phyloP scores from a whole-genome alignment of 2,113 vertebrate species.

The Zapornia atra region DNA sequence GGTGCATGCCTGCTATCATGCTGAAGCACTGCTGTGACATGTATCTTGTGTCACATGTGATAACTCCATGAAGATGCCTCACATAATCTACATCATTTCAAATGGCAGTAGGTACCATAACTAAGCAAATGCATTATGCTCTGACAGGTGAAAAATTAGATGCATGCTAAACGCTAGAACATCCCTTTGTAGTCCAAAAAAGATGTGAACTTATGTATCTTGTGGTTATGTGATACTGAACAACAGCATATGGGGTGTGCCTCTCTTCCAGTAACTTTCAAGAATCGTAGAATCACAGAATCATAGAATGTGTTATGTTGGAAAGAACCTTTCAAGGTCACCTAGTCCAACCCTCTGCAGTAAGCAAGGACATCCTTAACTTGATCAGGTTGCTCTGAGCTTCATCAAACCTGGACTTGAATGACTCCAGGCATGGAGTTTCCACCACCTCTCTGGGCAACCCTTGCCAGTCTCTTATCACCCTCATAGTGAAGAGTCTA shows the following conservation, averaged over 20 bases:
- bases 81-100: background rate
- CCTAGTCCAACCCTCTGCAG: too few species aligned
- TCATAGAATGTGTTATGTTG: too few species aligned
- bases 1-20: background rate
- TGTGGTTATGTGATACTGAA: background rate
- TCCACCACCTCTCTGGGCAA: too few species aligned
- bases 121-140: background rate
- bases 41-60: background rate
- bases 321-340: too few species aligned
- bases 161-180: background rate
- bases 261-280: background rate
- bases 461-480: too few species aligned
- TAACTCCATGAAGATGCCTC: background rate
- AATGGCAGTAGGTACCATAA: background rate
- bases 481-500: too few species aligned
- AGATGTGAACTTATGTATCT: background rate
- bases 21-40: background rate
- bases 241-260: background rate
- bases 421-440: too few species aligned
- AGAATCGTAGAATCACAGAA: too few species aligned
- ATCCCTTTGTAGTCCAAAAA: background rate
- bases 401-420: too few species aligned
- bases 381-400: too few species aligned
- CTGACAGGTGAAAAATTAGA: background rate
- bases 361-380: too few species aligned